Evolutionary conservation across 2,797 vertebrate species (phyloP), one percentile per base, ranked within the genome.

Genomic region (Manis pentadactyla): DNA sequence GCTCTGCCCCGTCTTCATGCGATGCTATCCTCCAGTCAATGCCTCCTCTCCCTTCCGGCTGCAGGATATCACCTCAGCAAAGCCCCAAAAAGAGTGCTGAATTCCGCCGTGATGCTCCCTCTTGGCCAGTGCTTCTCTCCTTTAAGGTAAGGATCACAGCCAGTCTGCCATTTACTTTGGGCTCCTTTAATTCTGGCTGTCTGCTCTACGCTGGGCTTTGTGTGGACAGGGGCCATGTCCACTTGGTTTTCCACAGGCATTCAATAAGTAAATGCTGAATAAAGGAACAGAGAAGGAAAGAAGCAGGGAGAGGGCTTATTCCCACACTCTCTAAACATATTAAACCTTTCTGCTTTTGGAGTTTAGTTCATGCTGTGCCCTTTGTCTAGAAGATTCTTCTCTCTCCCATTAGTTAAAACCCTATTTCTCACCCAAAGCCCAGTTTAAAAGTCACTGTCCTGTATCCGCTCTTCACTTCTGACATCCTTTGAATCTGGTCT

Each of bases 381-480:
- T 84, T 83, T 73, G 37, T 77, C 19, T 84, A 94, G 87, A 37
- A 71, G 87, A 83, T 42, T 87, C 69, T 78, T 93, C 31, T 88
- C 3, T 51, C 23, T 63, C 42, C 12, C 59, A 19, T 31, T 51
- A 90, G 66, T 77, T 79, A 90, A 94, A 97, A 79, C 3, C 19
- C 49, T 25, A 17, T 21, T 77, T 86, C 46, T 78, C 66, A 88
- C 18, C 66, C 53, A 90, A 73, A 74, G 73, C 37, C 53, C 71
- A 39, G 34, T 78, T 77, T 84, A 57, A 74, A 69, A 31, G 53
- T 82, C 31, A 66, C 46, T 77, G 13, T 39, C 79, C 51, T 29
- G 15, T 68, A 31, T 31, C 83, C 93, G 21, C 37, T 66, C 42
- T 75, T 94, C 68, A 61, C 66, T 61, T 93, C 39, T 53, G 83